Evolutionary conservation across 2,113 vertebrate genomes (phyloP), one percentile per base, ranked within the genome.

Genomic region (Mugil cephalus): DNA sequence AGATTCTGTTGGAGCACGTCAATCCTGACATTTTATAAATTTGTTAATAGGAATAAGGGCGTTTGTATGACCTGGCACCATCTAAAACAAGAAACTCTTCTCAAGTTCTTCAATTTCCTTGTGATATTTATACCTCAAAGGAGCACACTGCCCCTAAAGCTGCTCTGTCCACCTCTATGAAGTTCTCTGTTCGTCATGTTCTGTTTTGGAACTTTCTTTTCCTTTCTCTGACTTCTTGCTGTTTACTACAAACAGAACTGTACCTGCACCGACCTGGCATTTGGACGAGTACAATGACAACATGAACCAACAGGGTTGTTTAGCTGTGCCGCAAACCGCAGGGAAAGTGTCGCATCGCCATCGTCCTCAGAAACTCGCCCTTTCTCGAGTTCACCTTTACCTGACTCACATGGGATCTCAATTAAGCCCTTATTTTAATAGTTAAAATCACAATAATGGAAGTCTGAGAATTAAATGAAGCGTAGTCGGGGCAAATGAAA

Each of bases 181-280:
- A n/a, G n/a, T n/a, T n/a, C n/a, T n/a, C n/a, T 63, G 42, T 43
- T 46, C 75, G 55, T 18, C 63, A 64, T 71, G 55, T 18, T 63
- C 11, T 93, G 87, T 88, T 87, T 75, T 91, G 90, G 89, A 92
- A 93, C 79, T 61, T 85, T 82, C 35, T 67, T 85, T 73, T 75
- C 66, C 62, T 80, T 64, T 72, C 58, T 67, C 24, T 52, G 62
- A 66, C 80, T 83, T 80, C 70, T 72, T 19, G 8, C 10, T 94
- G 91, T 94, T 94, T 91, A 92, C 89, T 85, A 67, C 79, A 93
- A 94, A 94, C 91, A 94, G 39, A 46, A 1, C n/a, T 30, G 61
- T 88, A 76, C 87, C 86, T 73, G 70, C 77, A 84, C 65, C 74
- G 47, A 78, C 82, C 72, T 65, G 68, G 69, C 82, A 79, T 82